Conservation (phyloP, 2,113 vertebrate species). For the Ptychochromis oligacanthus region DNA sequence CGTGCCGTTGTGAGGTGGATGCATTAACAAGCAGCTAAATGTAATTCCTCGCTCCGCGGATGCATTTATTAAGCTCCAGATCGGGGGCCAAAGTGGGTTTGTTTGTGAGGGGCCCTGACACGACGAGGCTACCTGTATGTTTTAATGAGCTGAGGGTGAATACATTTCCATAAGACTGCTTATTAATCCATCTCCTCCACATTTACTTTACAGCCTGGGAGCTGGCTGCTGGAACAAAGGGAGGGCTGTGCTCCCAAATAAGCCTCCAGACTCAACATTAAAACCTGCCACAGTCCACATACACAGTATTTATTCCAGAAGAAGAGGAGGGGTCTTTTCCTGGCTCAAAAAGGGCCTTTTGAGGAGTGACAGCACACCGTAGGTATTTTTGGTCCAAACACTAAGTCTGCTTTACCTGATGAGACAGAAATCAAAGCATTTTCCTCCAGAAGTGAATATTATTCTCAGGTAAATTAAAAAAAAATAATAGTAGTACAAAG, state of each 20-base stretch:
- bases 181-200: conserved; percentile 9
- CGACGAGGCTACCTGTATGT: conserved; percentile 40
- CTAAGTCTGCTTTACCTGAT: no score
- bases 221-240: background rate
- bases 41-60: fast-evolving
- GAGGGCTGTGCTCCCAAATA: background rate
- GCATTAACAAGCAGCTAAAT: conserved; percentile 12
- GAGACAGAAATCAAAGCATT: no score
- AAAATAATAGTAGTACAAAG: no score
- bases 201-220: background rate
- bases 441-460: no score
- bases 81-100: conserved; percentile 10
- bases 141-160: conserved; percentile 51
- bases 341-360: background rate
- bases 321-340: background rate
- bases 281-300: background rate
- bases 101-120: conserved; percentile 43
- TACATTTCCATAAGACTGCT: conserved; percentile 47
- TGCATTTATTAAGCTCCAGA: conserved; percentile 24
- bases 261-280: background rate
- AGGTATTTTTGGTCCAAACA: no score
- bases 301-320: background rate
- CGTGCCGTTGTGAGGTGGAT: fast-evolving
- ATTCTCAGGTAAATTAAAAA: no score
- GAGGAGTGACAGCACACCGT: no score